Percentiles rank a stretch among this genome's conserved stretches.
Conservation (phyloP, 2,797 vertebrate genomes). For the Taenioides sp. region DNA sequence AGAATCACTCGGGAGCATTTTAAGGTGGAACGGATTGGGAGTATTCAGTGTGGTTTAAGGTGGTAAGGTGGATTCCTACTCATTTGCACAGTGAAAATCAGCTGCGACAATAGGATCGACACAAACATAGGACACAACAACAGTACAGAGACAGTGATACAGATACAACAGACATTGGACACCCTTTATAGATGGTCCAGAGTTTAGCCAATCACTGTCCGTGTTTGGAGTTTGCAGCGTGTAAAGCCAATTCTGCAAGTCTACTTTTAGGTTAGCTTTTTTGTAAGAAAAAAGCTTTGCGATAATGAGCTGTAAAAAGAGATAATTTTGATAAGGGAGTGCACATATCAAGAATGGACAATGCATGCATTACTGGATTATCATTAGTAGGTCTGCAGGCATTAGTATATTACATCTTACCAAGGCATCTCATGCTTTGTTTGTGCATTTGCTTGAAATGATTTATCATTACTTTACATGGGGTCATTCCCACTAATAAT, state of each 20-base stretch:
- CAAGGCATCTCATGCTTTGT: conserved; percentile 97
- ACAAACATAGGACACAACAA: conserved; percentile 64
- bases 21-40: conserved; percentile 35
- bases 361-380: conserved; percentile 79
- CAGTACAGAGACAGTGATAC: conserved; percentile 66
- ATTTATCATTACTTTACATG: conserved; percentile 85
- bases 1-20: conserved; percentile 65
- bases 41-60: conserved; percentile 35
- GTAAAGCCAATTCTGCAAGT: conserved; percentile 42
- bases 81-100: conserved; percentile 38
- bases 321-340: conserved; percentile 70
- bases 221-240: conserved; percentile 50
- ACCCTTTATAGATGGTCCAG: conserved; percentile 85
- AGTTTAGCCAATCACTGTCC: conserved; percentile 74
- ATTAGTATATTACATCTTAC: conserved; percentile 92
- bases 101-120: conserved; percentile 43
- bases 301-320: conserved; percentile 71
- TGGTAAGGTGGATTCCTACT: conserved; percentile 53
- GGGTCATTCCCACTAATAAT: conserved; percentile 93
- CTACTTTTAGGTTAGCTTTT: conserved; percentile 55
- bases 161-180: conserved; percentile 76
- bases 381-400: conserved; percentile 90
- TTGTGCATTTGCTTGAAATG: conserved; percentile 80
- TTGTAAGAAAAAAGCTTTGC: conserved; percentile 71
- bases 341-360: conserved; percentile 77